Evolutionary conservation across 2,888 invertebrate genomes (phyloP), one percentile per base, ranked within the genome.

Genomic region (Pycnomerus fuliginosus): DNA sequence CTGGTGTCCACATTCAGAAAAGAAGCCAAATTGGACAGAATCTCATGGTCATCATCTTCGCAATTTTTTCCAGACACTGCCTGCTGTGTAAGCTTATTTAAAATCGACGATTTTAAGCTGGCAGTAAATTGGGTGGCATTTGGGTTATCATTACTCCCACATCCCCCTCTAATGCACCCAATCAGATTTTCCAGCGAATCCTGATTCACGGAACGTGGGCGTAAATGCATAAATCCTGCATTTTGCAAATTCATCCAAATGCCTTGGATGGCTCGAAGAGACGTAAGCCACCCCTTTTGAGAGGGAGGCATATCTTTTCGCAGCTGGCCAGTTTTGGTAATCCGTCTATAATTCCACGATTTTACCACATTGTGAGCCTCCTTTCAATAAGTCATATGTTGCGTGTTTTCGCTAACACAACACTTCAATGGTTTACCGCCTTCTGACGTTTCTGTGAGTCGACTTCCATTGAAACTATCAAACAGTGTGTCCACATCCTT

Each of bases 121-220:
- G 37, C 43, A 16, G 47, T 8, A 42, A 56, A 56, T 34, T 52
- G 52, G 2, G 23, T 11, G 16, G 30, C 17, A 27, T 48, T 48
- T 8, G 49, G 50, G 33, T 56, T 54, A 15, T 54, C 53, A n/a
- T 23, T 29, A 24, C 41, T 30, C 7, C 55, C 55, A 42, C 53
- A 52, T 7, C 52, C 44, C 25, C 20, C 32, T 30, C 52, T 43
- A 29, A 55, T 32, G 13, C 11, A 16, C 1, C 48, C 50, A 28
- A 53, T 53, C 14, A 55, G 34, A 30, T 55, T 53, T 31, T 53
- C 55, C 8, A 53, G 35, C 2, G 40, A 3, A 40, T 55, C 53
- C 30, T 55, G 53, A 39, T 55, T 55, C 8, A 50, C 16, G 5
- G 42, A 36, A 8, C 55, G 40, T 11, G 42, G 36, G 7, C 39